Conservation (phyloP, 2,113 vertebrate species). For the Nycticebus coucang region DNA sequence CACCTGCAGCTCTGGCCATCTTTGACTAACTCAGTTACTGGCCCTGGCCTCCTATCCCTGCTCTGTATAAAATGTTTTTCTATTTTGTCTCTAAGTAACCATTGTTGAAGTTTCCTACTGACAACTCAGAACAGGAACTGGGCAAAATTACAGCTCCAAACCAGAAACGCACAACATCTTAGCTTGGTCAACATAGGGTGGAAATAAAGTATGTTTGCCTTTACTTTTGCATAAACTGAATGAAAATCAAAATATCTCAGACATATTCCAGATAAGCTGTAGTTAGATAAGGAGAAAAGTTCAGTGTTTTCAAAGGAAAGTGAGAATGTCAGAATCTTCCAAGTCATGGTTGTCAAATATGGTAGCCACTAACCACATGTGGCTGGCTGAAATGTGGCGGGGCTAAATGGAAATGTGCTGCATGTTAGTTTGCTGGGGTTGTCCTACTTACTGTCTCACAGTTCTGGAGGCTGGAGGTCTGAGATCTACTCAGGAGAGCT, state of each 20-base stretch:
- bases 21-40: background rate
- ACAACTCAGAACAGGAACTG: background rate
- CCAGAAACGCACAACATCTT: background rate
- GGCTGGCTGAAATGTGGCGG: accelerated
- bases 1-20: no score
- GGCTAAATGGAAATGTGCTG: background rate
- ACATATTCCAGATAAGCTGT: background rate
- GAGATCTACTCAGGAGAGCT: background rate
- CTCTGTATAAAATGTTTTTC: background rate
- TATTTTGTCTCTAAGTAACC: background rate
- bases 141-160: background rate
- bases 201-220: background rate
- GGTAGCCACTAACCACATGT: background rate
- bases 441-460: background rate
- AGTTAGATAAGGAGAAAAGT: background rate
- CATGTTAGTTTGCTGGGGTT: background rate
- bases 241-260: background rate
- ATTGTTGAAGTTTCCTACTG: background rate
- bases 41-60: background rate
- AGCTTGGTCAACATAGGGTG: background rate
- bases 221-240: background rate
- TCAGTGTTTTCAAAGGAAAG: background rate
- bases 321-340: background rate
- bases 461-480: background rate
- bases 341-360: background rate